Conservation (phyloP, 2,113 vertebrate species). For the Amphiprion percula region DNA sequence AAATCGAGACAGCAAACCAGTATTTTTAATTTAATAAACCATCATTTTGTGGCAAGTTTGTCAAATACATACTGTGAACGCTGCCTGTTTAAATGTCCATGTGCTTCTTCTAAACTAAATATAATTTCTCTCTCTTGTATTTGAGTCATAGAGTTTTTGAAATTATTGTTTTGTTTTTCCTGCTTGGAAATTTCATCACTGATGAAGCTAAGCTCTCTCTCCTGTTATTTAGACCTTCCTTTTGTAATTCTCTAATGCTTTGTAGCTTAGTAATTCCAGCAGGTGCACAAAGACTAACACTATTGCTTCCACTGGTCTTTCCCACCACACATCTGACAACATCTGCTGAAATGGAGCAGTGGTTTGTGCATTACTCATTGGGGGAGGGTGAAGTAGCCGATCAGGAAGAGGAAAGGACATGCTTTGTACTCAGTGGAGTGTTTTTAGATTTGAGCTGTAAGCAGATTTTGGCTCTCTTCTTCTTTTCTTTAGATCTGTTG, state of each 20-base stretch:
- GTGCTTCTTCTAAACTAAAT: no score
- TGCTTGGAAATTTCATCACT: neutral
- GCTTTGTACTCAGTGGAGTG: conserved; percentile 31
- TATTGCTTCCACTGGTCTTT: conserved; percentile 44
- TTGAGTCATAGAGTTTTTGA: no score
- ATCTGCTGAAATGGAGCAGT: conserved; percentile 65
- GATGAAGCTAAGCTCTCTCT: neutral
- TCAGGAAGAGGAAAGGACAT: conserved; percentile 57
- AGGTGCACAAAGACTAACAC: conserved; percentile 23
- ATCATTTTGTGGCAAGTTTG: no score
- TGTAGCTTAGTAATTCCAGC: conserved; percentile 12
- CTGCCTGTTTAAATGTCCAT: no score
- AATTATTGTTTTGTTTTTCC: no score
- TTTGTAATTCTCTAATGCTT: neutral
- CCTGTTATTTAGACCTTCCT: no score
- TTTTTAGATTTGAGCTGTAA: conserved; percentile 6
- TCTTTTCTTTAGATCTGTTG: neutral
- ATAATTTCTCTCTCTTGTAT: no score
- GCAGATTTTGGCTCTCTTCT: neutral
- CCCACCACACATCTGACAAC: conserved; percentile 55
- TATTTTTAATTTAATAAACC: neutral
- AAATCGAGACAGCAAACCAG: no score
- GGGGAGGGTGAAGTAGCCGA: conserved; percentile 46
- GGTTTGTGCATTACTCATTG: conserved; percentile 44
- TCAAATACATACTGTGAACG: no score